Base-by-base conservation (phyloP, 2,113 vertebrate species). In the Festucalex cinctus region DNA sequence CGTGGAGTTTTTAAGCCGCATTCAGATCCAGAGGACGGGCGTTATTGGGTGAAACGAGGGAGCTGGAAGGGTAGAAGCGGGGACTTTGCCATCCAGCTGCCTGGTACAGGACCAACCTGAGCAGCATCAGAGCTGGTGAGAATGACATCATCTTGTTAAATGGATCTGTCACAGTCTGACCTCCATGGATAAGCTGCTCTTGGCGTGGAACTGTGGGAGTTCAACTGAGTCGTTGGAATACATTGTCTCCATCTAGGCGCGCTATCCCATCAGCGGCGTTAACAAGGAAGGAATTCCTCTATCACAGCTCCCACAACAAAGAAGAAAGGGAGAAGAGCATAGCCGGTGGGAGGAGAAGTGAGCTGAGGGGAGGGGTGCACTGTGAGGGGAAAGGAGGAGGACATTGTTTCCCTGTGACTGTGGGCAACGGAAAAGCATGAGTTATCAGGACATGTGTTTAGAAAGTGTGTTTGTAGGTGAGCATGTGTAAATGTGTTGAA, bases 321-420 rank as follows among this genome's bases (percentile, higher is more conserved):
- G 88, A 82, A 88, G 85, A 87, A 86, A 90, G 83, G 81, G 88
- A 87, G 86, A 86, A 86, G 89, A 90, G 86, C 75, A 75, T 85
- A 81, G 83, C 84, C 60, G 79, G 77, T 88, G 89, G 89, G 90
- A 88, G 88, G 86, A 81, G 86, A 86, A 88, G 85, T 83, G 88
- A 84, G 78, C 77, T 81, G 88, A 89, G 74, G 75, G 77, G 80
- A 84, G 76, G 81, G 79, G 80, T 78, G 81, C 73, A 48, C 73
- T 65, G 77, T 41, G 70, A 83, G 76, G 80, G 79, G 84, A 86
- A 78, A 74, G 88, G 83, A 74, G 87, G 82, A 89, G 86, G 83
- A 89, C 90, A 92, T 92, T 93, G 92, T 92, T 92, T 90, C 86
- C 81, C 80, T 85, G 91, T 91, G 90, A 81, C 91, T 89, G 90